Evolutionary conservation across 2,888 invertebrate genomes (phyloP).

Genomic region (Phortica okadai): DNA sequence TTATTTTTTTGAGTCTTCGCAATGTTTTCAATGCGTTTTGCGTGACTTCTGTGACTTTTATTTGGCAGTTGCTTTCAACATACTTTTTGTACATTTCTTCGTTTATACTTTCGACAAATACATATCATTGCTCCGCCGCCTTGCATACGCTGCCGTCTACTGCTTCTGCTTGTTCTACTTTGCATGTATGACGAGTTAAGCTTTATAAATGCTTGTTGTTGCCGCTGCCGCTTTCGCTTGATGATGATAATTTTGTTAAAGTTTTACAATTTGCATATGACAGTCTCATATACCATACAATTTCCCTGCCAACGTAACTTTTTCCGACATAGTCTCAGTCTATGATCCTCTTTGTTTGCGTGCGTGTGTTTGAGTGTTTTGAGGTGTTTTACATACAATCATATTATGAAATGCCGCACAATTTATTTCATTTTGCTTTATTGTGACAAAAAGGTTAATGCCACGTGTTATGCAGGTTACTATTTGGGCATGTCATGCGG

Average conservation of each 20-base stretch:
- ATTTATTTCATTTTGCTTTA: constrained; percentile 29
- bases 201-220: constrained; percentile 29
- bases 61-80: constrained; percentile 19
- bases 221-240: constrained; percentile 31
- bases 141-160: not conserved
- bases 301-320: not conserved
- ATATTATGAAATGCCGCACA: constrained; percentile 26
- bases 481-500: not conserved
- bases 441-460: constrained; percentile 31
- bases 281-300: constrained; percentile 17
- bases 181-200: constrained; percentile 26
- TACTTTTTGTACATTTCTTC: not conserved
- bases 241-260: constrained; percentile 57
- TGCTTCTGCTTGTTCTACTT: not conserved
- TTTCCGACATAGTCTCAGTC: not conserved
- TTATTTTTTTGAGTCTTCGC: not conserved
- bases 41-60: constrained; percentile 32
- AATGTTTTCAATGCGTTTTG: constrained; percentile 10
- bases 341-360: not conserved
- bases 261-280: constrained; percentile 33
- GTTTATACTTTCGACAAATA: not conserved
- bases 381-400: constrained; percentile 8
- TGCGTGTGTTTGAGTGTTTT: not conserved
- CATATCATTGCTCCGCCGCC: not conserved
- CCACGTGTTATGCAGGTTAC: not conserved